Evolutionary conservation across 1,140 invertebrate species (phyloP).

Genomic region (Drosophila fuyamai): DNA sequence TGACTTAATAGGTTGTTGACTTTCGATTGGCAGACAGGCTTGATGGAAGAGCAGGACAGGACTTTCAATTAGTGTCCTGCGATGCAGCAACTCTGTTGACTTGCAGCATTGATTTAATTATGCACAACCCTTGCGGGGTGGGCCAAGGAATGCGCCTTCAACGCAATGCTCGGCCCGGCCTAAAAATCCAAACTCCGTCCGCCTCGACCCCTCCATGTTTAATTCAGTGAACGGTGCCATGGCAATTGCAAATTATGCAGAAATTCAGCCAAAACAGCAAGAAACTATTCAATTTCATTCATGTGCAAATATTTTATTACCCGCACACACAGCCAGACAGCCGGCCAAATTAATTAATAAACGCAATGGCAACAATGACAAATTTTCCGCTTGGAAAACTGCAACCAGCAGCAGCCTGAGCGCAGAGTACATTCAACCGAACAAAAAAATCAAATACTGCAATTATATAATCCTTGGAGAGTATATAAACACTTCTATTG

Average conservation of each 20-base stretch:
- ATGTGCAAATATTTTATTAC: slow-evolving; percentile 81
- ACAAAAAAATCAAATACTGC: slow-evolving; percentile 28
- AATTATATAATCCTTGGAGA: slow-evolving; percentile 43
- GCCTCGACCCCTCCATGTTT: slow-evolving; percentile 36
- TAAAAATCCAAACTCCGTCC: slow-evolving; percentile 16
- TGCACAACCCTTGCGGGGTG: slow-evolving; percentile 12
- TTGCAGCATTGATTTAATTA: slow-evolving; percentile 27
- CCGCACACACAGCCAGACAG: slow-evolving; percentile 44
- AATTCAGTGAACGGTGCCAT: slow-evolving; percentile 64
- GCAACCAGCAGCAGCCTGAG: slow-evolving; percentile 45
- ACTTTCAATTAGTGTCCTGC: slow-evolving; percentile 44
- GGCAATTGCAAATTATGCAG: slow-evolving; percentile 75
- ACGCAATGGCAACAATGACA: slow-evolving; percentile 78
- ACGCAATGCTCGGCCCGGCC: slow-evolving; percentile 10
- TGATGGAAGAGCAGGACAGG: slow-evolving; percentile 15
- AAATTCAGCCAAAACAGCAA: slow-evolving; percentile 64
- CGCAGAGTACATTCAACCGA: slow-evolving; percentile 31
- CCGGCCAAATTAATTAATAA: slow-evolving; percentile 80
- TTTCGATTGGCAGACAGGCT: slow-evolving; percentile 50
- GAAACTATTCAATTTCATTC: slow-evolving; percentile 79
- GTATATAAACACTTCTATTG: neutral
- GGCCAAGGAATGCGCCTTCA: slow-evolving; percentile 5
- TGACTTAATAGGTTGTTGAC: slow-evolving; percentile 65
- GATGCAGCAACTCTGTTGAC: slow-evolving; percentile 10
- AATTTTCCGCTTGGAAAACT: slow-evolving; percentile 78